These are phyloP conservation scores for Lerista edwardsae DNA, from an alignment of 2,797 vertebrate species.

Conservation along the genomic window DNA sequence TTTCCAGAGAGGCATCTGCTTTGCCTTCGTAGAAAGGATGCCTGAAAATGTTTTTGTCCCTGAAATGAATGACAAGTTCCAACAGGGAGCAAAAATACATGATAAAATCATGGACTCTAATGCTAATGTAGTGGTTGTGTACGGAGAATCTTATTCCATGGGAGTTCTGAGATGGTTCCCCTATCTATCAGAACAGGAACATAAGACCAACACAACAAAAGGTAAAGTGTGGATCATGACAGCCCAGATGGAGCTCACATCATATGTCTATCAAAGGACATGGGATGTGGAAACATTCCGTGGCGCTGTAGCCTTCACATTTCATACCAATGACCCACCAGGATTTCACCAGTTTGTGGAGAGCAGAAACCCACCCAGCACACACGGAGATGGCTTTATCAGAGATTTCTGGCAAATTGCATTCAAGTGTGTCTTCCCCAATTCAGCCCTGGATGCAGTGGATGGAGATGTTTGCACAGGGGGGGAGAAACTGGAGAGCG, in stretches of 20 bases:
- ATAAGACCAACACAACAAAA: neutral
- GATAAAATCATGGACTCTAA: neutral
- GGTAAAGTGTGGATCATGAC: conserved; percentile 15
- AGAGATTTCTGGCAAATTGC: neutral
- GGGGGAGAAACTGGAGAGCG: neutral
- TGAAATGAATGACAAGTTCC: neutral
- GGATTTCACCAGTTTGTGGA: neutral
- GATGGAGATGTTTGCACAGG: neutral
- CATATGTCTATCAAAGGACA: neutral
- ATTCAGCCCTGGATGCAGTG: no score
- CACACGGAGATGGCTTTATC: neutral
- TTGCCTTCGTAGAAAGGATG: neutral
- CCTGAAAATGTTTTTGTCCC: neutral
- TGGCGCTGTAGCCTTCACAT: neutral
- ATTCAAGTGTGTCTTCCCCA: neutral
- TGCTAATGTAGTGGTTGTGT: neutral
- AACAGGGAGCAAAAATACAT: neutral
- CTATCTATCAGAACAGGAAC: neutral
- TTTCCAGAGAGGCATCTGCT: neutral
- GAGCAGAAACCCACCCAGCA: neutral
- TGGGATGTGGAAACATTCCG: neutral
- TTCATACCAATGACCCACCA: neutral
- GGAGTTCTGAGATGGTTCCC: neutral
- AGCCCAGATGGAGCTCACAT: conserved; percentile 3
- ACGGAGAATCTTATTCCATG: conserved; percentile 15